Percentiles rank a stretch among this genome's conserved stretches.
Conservation (phyloP, 1,140 invertebrate genomes). For the Nephila pilipes region DNA sequence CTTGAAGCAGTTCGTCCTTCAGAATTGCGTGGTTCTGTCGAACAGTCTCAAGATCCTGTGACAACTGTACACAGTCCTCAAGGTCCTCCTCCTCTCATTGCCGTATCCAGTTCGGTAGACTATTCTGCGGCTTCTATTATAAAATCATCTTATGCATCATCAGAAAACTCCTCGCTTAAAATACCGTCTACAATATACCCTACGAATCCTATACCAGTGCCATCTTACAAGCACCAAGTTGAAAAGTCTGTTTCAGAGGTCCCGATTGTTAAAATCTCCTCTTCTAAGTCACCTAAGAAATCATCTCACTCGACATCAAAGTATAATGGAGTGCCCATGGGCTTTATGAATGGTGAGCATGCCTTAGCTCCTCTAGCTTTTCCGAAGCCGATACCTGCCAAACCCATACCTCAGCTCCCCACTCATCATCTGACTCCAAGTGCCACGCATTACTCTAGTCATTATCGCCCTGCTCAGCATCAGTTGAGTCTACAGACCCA, state of each 20-base stretch:
- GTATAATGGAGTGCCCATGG: conserved; percentile 56
- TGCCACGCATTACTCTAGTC: conserved; percentile 65
- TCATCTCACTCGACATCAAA: conserved; percentile 37
- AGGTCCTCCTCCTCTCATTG: conserved; percentile 71
- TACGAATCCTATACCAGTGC: background rate
- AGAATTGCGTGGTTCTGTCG: background rate
- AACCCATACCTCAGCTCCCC: conserved; percentile 69
- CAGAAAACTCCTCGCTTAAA: conserved; percentile 27
- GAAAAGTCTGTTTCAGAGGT: conserved; percentile 6
- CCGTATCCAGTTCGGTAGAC: conserved; percentile 45
- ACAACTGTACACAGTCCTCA: conserved; percentile 56
- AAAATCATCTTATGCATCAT: conserved; percentile 25
- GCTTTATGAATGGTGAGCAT: conserved; percentile 57
- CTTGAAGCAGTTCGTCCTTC: conserved; percentile 63
- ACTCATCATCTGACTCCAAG: conserved; percentile 25
- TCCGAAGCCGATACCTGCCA: conserved; percentile 46
- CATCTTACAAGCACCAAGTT: conserved; percentile 51
- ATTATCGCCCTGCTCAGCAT: conserved; percentile 69
- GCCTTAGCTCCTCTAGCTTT: conserved; percentile 4
- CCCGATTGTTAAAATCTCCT: conserved; percentile 17
- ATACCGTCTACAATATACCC: conserved; percentile 49
- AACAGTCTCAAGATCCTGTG: conserved; percentile 33
- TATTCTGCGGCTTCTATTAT: conserved; percentile 33
- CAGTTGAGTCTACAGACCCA: conserved; percentile 62
- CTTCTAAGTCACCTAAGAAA: conserved; percentile 63